Evolutionary conservation across 2,797 vertebrate species (phyloP).

Genomic region (Labroides dimidiatus): DNA sequence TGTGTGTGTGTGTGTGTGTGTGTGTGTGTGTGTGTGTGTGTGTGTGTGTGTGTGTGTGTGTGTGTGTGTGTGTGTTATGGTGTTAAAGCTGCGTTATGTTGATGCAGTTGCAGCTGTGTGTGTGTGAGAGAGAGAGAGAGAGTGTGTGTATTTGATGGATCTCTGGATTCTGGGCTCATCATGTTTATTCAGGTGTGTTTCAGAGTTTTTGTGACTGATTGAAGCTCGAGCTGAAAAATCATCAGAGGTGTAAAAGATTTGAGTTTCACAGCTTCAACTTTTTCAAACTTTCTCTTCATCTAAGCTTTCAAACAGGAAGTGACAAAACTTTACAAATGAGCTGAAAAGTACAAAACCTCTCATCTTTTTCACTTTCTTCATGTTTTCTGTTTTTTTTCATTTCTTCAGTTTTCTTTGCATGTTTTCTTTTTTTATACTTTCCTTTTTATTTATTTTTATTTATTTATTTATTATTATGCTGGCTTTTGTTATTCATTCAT

Average conservation of each 20-base stretch:
- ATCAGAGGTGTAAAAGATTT: slow-evolving; percentile 29
- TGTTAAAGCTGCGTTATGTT: too few relatives aligned
- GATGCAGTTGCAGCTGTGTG: background rate
- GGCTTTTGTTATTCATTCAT: too few relatives aligned
- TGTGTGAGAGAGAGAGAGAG: slow-evolving; percentile 3
- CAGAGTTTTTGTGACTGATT: slow-evolving; percentile 25
- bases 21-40: slow-evolving; percentile 8
- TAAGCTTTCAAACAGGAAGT: too few relatives aligned
- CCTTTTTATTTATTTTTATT: too few relatives aligned
- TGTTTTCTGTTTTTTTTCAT: too few relatives aligned
- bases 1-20: slow-evolving; percentile 10
- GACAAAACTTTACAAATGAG: too few relatives aligned
- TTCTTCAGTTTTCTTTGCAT: too few relatives aligned
- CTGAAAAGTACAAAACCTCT: background rate
- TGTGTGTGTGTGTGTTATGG: slow-evolving; percentile 1
- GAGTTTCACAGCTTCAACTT: slow-evolving; percentile 3
- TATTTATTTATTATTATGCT: too few relatives aligned
- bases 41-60: slow-evolving; percentile 9
- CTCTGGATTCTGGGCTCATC: background rate
- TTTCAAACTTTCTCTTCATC: background rate
- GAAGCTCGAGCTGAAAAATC: slow-evolving; percentile 20
- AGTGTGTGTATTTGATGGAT: background rate
- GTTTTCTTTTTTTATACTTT: too few relatives aligned
- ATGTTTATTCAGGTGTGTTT: slow-evolving; percentile 37
- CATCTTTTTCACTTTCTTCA: too few relatives aligned